Percentiles rank a stretch among this genome's conserved stretches.
These are phyloP conservation scores for Zaprionus bogoriensis DNA, from an alignment of 2,888 invertebrate genomes.

Conservation along the genomic window DNA sequence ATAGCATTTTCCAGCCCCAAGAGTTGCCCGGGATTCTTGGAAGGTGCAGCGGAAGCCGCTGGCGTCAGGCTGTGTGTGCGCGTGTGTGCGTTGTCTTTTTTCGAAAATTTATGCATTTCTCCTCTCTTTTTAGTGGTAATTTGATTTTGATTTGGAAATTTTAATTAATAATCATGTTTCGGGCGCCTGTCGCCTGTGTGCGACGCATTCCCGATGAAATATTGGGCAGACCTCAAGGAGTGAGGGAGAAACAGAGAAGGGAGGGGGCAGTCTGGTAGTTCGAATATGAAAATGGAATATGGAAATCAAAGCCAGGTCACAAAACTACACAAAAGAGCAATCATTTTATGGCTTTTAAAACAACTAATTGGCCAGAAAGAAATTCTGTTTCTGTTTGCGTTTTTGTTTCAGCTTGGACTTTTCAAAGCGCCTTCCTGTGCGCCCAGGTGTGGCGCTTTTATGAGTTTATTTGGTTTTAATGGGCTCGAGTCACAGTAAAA, in stretches of 20 bases:
- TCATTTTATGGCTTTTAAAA: slow-evolving; percentile 66
- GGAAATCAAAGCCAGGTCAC: slow-evolving; percentile 30
- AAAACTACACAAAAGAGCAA: slow-evolving; percentile 45
- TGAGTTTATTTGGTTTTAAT: slow-evolving; percentile 30
- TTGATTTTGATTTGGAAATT: slow-evolving; percentile 79
- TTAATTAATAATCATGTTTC: slow-evolving; percentile 76
- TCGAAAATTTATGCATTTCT: slow-evolving; percentile 63
- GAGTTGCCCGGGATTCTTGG: slow-evolving; percentile 51
- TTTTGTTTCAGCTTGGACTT: too few species aligned
- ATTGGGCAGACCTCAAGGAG: slow-evolving; percentile 29
- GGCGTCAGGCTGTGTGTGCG: slow-evolving; percentile 58
- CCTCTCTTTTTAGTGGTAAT: slow-evolving; percentile 64
- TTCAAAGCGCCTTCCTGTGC: neutral
- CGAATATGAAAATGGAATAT: slow-evolving; percentile 32
- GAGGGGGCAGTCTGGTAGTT: neutral
- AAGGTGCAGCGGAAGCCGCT: slow-evolving; percentile 65
- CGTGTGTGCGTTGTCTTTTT: slow-evolving; percentile 46
- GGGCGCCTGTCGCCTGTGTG: slow-evolving; percentile 42
- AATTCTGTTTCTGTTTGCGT: slow-evolving; percentile 29
- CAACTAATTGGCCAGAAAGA: slow-evolving; percentile 57
- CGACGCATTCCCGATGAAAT: slow-evolving; percentile 60
- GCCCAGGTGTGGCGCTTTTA: slow-evolving; percentile 44
- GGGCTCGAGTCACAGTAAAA: too few species aligned
- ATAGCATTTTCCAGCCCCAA: slow-evolving; percentile 32
- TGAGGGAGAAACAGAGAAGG: neutral